These are phyloP conservation scores for Drosophila obscura DNA, from an alignment of 1,140 invertebrate species.

Conservation along the genomic window DNA sequence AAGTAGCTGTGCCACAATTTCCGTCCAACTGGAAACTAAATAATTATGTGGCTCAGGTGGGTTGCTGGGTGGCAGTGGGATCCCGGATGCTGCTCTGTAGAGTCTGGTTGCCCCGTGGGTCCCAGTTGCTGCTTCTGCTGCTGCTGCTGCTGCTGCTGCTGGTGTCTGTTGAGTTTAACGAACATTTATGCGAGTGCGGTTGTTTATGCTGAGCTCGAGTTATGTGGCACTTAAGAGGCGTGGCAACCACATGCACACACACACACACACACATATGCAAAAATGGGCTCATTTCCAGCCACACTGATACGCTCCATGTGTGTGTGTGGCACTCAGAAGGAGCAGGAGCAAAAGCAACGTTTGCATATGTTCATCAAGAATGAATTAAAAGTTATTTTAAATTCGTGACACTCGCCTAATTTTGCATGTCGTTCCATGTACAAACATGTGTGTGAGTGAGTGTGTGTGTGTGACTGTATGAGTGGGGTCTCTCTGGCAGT, in stretches of 20 bases:
- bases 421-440: conserved; percentile 59
- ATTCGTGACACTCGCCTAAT: conserved; percentile 82
- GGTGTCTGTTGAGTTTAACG: conserved; percentile 62
- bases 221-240: conserved; percentile 74
- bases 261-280: conserved; percentile 16
- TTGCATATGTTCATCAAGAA: conserved; percentile 73
- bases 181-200: conserved; percentile 78
- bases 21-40: conserved; percentile 75
- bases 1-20: conserved; percentile 47
- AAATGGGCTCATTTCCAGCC: conserved; percentile 66
- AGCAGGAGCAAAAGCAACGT: conserved; percentile 22
- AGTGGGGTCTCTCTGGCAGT: conserved; percentile 20
- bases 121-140: conserved; percentile 6
- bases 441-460: neutral
- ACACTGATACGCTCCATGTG: conserved; percentile 54
- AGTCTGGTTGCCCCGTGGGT: conserved; percentile 17
- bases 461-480: conserved; percentile 6
- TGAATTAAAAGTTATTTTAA: conserved; percentile 83
- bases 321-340: conserved; percentile 26
- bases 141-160: neutral
- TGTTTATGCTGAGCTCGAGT: conserved; percentile 79
- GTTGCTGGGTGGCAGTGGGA: neutral
- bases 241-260: conserved; percentile 44
- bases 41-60: conserved; percentile 71
- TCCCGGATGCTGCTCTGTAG: neutral